Conservation (phyloP, 2,113 vertebrate species). For the Telmatochromis sp. region DNA sequence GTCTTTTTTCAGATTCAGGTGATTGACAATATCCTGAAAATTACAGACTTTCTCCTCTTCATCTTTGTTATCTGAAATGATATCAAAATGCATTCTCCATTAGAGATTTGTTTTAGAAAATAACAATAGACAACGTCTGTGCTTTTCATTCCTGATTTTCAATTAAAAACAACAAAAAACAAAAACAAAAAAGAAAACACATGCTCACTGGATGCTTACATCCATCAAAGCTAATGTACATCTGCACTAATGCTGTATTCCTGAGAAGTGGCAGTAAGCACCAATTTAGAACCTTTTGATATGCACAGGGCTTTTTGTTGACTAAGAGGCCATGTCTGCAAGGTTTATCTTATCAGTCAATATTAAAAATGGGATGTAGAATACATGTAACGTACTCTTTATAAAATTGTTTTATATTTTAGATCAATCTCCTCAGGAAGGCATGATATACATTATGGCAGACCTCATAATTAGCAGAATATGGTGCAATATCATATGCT, state of each 20-base stretch:
- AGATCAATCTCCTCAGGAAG: neutral
- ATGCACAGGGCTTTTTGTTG: neutral
- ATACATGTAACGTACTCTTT: neutral
- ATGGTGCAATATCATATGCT: neutral
- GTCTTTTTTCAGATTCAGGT: neutral
- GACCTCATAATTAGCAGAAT: neutral
- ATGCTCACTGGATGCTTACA: neutral
- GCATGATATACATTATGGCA: neutral
- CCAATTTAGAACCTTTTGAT: neutral
- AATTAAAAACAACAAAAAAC: neutral
- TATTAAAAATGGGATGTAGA: neutral
- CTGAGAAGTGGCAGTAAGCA: neutral
- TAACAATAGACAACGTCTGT: neutral
- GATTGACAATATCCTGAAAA: neutral
- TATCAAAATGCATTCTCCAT: neutral
- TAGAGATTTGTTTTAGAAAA: neutral
- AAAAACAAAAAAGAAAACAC: rapidly evolving
- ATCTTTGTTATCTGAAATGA: neutral
- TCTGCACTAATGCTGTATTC: neutral
- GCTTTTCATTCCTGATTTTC: neutral
- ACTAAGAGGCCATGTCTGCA: neutral
- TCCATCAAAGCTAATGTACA: neutral
- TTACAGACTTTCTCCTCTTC: neutral
- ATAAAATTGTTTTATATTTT: neutral
- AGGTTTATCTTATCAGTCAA: neutral